Evolutionary conservation across 2,797 vertebrate genomes (phyloP).

Genomic region (Mormyrus hasselquistii): DNA sequence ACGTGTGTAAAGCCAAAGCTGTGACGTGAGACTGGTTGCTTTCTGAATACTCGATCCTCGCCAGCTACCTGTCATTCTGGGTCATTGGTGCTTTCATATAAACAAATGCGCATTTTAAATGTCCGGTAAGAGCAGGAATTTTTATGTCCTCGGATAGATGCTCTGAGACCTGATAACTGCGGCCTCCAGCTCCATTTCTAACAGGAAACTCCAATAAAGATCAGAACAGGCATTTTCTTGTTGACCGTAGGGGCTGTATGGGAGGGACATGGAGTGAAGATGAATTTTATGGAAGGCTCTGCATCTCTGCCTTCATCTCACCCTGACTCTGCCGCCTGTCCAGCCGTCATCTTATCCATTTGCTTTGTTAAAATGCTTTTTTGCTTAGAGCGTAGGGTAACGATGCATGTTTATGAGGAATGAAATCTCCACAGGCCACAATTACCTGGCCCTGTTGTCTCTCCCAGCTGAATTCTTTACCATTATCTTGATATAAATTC

Average conservation of each 20-base stretch:
- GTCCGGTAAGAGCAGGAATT: neutral
- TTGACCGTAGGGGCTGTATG: neutral
- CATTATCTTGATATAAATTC: neutral
- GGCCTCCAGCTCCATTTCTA: neutral
- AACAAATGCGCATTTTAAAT: neutral
- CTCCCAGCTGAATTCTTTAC: neutral
- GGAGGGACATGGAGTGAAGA: neutral
- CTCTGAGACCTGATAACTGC: neutral
- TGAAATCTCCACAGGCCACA: neutral
- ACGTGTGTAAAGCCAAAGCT: neutral
- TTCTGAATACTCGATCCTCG: neutral
- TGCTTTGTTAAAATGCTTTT: neutral
- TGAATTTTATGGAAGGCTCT: neutral
- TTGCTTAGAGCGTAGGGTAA: neutral
- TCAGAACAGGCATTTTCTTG: neutral
- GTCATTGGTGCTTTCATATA: neutral
- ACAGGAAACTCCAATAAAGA: neutral
- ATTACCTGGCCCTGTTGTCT: neutral
- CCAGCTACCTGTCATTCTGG: neutral
- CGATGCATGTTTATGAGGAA: neutral
- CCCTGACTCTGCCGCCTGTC: neutral
- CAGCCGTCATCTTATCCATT: neutral
- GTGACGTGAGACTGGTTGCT: neutral
- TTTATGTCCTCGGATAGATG: neutral
- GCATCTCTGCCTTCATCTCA: neutral